Evolutionary conservation across 2,113 vertebrate species (phyloP), one percentile per base, ranked within the genome.

Genomic region (Coryphaenoides rupestris): DNA sequence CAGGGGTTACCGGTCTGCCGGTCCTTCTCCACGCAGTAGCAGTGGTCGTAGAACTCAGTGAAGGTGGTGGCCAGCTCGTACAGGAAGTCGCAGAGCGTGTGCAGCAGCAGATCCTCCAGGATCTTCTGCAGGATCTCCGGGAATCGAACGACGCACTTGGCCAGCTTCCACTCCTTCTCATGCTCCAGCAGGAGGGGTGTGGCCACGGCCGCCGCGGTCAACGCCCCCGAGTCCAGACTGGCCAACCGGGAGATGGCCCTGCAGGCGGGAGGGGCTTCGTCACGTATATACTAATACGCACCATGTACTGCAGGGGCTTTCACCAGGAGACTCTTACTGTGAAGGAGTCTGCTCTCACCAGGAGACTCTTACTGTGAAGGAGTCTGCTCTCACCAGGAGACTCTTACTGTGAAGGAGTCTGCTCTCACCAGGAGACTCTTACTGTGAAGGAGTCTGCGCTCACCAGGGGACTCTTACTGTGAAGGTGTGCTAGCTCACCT

Each of bases 1-100:
- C 14, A 0, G 15, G 45, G 3, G 3, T 5, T 73, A 98, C 97
- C 96, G 1, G 93, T 99, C 73, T 95, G 91, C 2, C 96, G 82
- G 85, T 98, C 95, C 84, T 99, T 99, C 86, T 99, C 97, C 54
- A 99, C 92, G 0, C 97, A 99, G 78, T 99, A 99, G 87, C 97
- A 99, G 91, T 84, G 94, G 81, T 99, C 97, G 0, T 99, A 99
- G 90, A 98, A 99, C 90, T 99, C 97, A 0, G 97, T 99, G 89
- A 98, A 99, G 70, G 95, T 95, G 58, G 95, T 96, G 77, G 97
- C 96, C 66, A 99, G 91, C 83, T 99, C 97, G 63, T 99, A 99
- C 47, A 99, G 89, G 79, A 93, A 99, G 87, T 99, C 97, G 60
- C 96, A 98, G 4, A 99, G 91, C 0, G 94, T 93, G 76, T 99